Evolutionary conservation across 1,140 invertebrate genomes (phyloP).

Genomic region (Elymnias hypermnestra): DNA sequence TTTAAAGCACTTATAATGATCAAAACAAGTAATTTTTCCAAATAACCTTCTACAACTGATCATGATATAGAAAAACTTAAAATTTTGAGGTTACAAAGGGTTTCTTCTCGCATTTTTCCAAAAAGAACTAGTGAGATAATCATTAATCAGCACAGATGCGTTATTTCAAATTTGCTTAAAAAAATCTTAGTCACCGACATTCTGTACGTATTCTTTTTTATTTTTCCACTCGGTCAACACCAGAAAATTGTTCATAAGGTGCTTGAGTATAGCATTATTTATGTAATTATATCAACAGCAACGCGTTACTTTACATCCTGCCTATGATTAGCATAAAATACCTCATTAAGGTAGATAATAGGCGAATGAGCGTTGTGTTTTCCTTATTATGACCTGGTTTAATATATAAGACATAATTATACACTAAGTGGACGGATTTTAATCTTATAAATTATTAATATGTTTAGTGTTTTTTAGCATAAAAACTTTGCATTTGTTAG

Average conservation of each 20-base stretch:
- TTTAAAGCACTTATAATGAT: too few relatives aligned
- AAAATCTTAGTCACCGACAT: too few relatives aligned
- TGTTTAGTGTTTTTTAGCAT: too few relatives aligned
- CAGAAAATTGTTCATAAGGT: slow-evolving; percentile 55
- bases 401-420: slow-evolving; percentile 5
- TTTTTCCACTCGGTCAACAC: slow-evolving; percentile 53
- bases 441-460: slow-evolving; percentile 7
- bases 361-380: slow-evolving; percentile 37
- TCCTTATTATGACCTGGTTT: slow-evolving; percentile 38
- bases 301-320: slow-evolving; percentile 47
- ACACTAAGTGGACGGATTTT: background rate
- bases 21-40: too few relatives aligned
- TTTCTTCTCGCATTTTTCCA: too few relatives aligned
- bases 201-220: slow-evolving; percentile 15
- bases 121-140: too few relatives aligned
- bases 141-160: too few relatives aligned
- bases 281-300: slow-evolving; percentile 58
- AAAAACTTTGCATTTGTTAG: background rate
- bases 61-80: too few relatives aligned
- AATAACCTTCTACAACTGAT: too few relatives aligned
- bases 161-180: too few relatives aligned
- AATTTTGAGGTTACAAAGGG: too few relatives aligned
- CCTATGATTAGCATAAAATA: slow-evolving; percentile 65
- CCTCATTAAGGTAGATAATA: slow-evolving; percentile 61
- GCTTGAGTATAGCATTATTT: slow-evolving; percentile 36